Base-by-base conservation (phyloP, 2,113 vertebrate species). In the Aptenodytes forsteri region DNA sequence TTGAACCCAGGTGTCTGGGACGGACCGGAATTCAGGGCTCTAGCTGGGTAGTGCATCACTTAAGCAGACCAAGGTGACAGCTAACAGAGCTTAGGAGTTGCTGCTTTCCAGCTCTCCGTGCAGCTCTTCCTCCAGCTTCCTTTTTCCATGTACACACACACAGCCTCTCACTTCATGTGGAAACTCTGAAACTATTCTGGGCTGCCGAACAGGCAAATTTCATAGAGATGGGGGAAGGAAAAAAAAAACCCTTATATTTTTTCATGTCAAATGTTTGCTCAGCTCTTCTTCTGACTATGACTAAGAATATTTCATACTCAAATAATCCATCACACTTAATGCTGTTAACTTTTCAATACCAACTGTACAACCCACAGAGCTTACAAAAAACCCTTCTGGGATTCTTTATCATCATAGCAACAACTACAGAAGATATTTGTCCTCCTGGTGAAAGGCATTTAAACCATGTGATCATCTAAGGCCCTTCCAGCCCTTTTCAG, bases 251-350 rank as follows among this genome's bases (percentile, higher is more conserved):
- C 23, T 73, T 82, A 10, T 17, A 69, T 85, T 93, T 95, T 95
- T 96, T 62, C 78, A 83, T 27, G 54, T 49, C 46, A 77, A 85
- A 61, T 87, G 62, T 97, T 95, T 96, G 81, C 81, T 96, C 77
- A 95, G 94, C 92, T 96, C 64, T 86, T 94, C 88, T 91, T 94
- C 87, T 94, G 85, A 71, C 77, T 97, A 83, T 96, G 91, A 97
- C 95, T 96, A 95, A 97, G 92, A 96, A 89, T 94, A 95, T 97
- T 97, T 96, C 92, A 89, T 96, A 95, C 80, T 91, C 73, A 96
- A 84, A 94, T 97, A 95, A 96, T 96, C 89, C 91, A 95, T 95
- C 87, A 93, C 71, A 54, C 83, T 94, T 97, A 97, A 95, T 96
- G 85, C 87, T 94, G 95, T 96, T 97, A 97, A 96, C 80, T 96